phyloP scores from a whole-genome alignment of 2,113 vertebrate species.

The Crypturellus undulatus region DNA sequence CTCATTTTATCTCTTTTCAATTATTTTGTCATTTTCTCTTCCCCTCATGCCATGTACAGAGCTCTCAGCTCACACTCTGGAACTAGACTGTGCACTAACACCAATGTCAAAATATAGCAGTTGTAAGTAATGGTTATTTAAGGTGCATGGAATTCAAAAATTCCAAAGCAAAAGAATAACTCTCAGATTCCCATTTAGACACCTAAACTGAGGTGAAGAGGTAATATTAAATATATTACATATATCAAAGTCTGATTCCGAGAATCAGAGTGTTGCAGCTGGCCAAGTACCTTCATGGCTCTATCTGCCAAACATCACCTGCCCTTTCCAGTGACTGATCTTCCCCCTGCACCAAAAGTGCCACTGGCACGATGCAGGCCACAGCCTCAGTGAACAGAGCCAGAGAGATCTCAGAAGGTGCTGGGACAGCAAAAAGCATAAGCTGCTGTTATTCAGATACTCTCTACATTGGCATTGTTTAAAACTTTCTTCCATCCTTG shows the following conservation, averaged over 20 bases:
- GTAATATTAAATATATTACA: not conserved
- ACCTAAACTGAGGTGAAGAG: not conserved
- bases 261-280: not conserved
- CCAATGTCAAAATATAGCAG: not conserved
- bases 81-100: not conserved
- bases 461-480: not conserved
- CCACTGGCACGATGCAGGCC: not conserved
- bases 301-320: not conserved
- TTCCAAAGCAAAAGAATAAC: not conserved
- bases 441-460: not conserved
- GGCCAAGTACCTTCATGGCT: not conserved
- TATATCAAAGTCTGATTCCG: not conserved
- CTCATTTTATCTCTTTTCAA: constrained; percentile 10
- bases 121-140: not conserved
- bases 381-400: not conserved
- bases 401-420: not conserved
- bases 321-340: not conserved
- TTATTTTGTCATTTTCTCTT: constrained; percentile 16
- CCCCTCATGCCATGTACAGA: not conserved
- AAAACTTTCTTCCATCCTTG: not conserved
- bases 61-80: not conserved
- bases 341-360: not conserved
- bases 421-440: not conserved
- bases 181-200: not conserved
- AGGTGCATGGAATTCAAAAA: not conserved